These are phyloP conservation scores for Scaptomyza graminum DNA, from an alignment of 1,140 invertebrate genomes.

Conservation along the genomic window DNA sequence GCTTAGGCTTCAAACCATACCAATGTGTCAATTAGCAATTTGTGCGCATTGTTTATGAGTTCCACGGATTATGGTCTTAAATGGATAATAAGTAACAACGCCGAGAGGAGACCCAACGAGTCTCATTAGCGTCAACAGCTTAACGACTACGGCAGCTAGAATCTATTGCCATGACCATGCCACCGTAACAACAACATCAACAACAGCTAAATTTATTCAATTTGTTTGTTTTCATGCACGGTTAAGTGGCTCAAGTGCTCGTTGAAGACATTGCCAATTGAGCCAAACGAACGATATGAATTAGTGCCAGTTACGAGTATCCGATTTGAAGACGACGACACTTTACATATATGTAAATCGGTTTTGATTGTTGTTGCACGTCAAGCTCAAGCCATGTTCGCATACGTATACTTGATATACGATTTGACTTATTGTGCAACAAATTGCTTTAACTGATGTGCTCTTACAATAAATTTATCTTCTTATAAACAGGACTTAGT, in stretches of 20 bases:
- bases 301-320: constrained; percentile 35
- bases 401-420: not conserved
- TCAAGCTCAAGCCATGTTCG: not conserved
- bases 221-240: constrained; percentile 61
- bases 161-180: not conserved
- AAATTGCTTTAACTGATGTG: too few species aligned
- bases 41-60: constrained; percentile 60
- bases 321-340: not conserved
- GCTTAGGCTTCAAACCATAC: constrained; percentile 41
- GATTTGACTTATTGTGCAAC: not conserved
- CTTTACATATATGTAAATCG: not conserved
- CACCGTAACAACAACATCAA: constrained; percentile 15
- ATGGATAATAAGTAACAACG: constrained; percentile 10
- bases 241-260: constrained; percentile 69
- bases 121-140: constrained; percentile 56
- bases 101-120: not conserved
- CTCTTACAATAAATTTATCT: too few species aligned
- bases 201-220: constrained; percentile 51
- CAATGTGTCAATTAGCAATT: constrained; percentile 76
- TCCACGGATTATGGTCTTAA: not conserved
- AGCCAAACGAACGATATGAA: constrained; percentile 54
- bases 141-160: constrained; percentile 19
- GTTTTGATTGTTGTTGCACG: constrained; percentile 17
- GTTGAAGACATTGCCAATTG: constrained; percentile 55
- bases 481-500: too few species aligned